A percentile compares a stretch with the other conserved stretches of the same genome.
Conservation (phyloP, 2,113 vertebrate species). For the Antennarius striatus region DNA sequence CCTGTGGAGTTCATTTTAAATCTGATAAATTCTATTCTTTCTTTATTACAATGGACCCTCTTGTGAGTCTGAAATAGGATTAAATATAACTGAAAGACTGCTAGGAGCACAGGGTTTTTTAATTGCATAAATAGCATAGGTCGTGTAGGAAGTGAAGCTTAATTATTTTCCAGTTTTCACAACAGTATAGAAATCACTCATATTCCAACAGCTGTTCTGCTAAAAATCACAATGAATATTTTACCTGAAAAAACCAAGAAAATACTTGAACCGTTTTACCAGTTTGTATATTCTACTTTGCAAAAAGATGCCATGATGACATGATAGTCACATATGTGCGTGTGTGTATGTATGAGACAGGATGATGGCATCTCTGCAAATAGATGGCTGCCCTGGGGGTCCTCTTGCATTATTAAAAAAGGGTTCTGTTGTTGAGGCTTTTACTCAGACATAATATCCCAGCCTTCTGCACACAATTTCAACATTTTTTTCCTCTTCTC, state of each 20-base stretch:
- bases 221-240: constrained; percentile 36
- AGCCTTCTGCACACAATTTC: constrained; percentile 53
- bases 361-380: constrained; percentile 50
- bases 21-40: too few species aligned
- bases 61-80: too few species aligned
- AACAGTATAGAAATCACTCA: constrained; percentile 7
- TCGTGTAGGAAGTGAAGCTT: too few species aligned
- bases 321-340: constrained; percentile 14
- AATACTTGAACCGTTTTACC: constrained; percentile 15
- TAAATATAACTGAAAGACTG: too few species aligned
- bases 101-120: too few species aligned
- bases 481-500: constrained; percentile 53
- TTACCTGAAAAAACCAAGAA: constrained; percentile 33
- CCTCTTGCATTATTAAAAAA: constrained; percentile 76
- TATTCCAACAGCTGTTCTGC: constrained; percentile 19
- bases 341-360: constrained; percentile 12
- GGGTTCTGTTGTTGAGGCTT: constrained; percentile 60
- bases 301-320: constrained; percentile 35
- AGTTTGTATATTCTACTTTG: constrained; percentile 30
- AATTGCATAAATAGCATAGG: too few species aligned
- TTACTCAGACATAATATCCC: constrained; percentile 67
- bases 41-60: too few species aligned
- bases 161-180: neutral
- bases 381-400: constrained; percentile 68
- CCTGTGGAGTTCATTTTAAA: too few species aligned